phyloP scores from a whole-genome alignment of 2,888 invertebrate species.

The Sarcophaga variegata region DNA sequence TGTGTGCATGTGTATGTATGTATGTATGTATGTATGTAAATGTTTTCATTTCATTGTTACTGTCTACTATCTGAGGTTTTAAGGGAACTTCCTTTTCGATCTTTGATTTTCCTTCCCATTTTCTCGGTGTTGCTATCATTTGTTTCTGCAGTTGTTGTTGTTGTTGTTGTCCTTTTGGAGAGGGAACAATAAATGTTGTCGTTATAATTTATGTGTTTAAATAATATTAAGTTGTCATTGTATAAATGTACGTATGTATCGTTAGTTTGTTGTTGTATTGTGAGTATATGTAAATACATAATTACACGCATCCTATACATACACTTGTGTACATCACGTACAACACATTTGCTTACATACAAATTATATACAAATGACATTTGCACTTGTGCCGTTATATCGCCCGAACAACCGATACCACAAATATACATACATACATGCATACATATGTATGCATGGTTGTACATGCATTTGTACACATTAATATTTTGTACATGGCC shows the following conservation, averaged over 20 bases:
- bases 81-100: conserved; percentile 51
- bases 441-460: too few species aligned
- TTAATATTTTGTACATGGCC: not conserved
- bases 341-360: not conserved
- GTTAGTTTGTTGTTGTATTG: conserved; percentile 42
- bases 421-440: not conserved
- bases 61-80: conserved; percentile 56
- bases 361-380: conserved; percentile 1
- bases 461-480: not conserved
- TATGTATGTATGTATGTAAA: not conserved
- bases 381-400: not conserved
- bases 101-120: conserved; percentile 46
- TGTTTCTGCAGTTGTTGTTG: not conserved
- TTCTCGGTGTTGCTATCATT: conserved; percentile 1
- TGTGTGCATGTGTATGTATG: not conserved
- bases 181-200: conserved; percentile 62
- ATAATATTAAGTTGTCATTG: conserved; percentile 68
- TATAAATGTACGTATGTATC: not conserved
- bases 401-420: not conserved
- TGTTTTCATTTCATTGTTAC: conserved; percentile 23
- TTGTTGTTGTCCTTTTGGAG: conserved; percentile 30
- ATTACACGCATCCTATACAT: not conserved
- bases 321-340: not conserved
- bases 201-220: conserved; percentile 68
- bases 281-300: conserved; percentile 36